These are phyloP conservation scores for Triplophysa rosa DNA, from an alignment of 2,113 vertebrate species.

Conservation along the genomic window DNA sequence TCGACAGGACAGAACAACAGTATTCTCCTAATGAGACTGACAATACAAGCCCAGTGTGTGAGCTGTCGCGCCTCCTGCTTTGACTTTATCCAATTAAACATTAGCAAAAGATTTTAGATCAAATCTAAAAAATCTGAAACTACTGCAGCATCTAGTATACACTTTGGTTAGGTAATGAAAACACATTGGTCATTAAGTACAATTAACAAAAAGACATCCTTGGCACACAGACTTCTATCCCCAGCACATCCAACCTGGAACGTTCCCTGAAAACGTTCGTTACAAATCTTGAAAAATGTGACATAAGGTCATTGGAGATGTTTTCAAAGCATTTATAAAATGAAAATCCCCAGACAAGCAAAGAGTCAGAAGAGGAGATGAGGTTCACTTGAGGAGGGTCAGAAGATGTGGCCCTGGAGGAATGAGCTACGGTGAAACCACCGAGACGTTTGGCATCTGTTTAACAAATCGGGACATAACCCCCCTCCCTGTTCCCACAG, in stretches of 20 bases:
- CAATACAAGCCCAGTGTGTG: constrained; percentile 14
- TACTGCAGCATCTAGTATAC: background rate
- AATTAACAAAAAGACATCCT: background rate
- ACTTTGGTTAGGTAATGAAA: no score
- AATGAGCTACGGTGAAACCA: constrained; percentile 31
- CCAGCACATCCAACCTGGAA: no score
- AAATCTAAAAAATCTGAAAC: background rate
- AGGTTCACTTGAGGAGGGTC: background rate
- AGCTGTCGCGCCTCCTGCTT: background rate
- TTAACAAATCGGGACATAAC: constrained; percentile 55
- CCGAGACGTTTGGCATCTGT: constrained; percentile 59
- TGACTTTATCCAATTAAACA: constrained; percentile 10
- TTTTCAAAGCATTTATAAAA: background rate
- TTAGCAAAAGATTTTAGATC: background rate
- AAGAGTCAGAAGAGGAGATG: background rate
- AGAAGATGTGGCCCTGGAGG: background rate
- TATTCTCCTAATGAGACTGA: constrained; percentile 31
- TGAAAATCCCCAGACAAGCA: background rate
- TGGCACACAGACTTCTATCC: no score
- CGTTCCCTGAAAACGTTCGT: no score
- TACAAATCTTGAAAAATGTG: background rate
- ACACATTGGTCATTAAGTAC: background rate
- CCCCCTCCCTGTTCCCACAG: constrained; percentile 49
- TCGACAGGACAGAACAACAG: constrained; percentile 16
- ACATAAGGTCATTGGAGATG: background rate